phyloP scores from a whole-genome alignment of 2,113 vertebrate species.

The Ctenodactylus gundi region DNA sequence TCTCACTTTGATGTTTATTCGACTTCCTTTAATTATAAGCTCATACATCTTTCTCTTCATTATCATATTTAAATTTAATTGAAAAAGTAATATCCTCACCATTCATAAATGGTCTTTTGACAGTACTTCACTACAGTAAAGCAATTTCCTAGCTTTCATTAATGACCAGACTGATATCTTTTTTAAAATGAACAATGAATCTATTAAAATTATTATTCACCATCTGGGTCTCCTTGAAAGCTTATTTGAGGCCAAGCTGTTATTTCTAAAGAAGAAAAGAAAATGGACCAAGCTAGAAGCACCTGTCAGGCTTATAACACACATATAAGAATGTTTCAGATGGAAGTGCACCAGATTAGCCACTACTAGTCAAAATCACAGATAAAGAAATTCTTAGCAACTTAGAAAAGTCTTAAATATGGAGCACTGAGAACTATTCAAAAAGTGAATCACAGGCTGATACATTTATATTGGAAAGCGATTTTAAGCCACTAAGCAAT shows the following conservation, averaged over 20 bases:
- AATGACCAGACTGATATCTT: constrained; percentile 66
- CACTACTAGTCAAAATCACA: constrained; percentile 14
- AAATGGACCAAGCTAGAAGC: not conserved
- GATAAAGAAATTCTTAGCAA: constrained; percentile 56
- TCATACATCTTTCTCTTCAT: constrained; percentile 42
- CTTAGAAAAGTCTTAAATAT: constrained; percentile 27
- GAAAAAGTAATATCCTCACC: constrained; percentile 67
- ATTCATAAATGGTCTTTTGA: constrained; percentile 71
- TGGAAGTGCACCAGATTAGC: constrained; percentile 43
- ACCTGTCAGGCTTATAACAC: not conserved
- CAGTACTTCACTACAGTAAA: constrained; percentile 54
- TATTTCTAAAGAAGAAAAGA: constrained; percentile 59
- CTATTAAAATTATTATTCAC: constrained; percentile 76
- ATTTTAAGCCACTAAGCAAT: not conserved
- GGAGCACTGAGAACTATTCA: constrained; percentile 29
- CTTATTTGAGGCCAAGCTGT: constrained; percentile 58
- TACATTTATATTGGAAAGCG: not conserved
- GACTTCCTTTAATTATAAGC: constrained; percentile 57
- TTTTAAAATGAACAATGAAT: constrained; percentile 72
- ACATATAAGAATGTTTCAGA: not conserved
- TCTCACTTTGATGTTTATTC: constrained; percentile 32
- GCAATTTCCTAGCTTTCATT: constrained; percentile 76
- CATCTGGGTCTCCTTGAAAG: constrained; percentile 74
- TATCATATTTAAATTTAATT: constrained; percentile 76
- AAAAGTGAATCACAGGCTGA: constrained; percentile 47